A percentile compares a stretch with the other conserved stretches of the same genome.
These are phyloP conservation scores for Rattus norvegicus DNA, from an alignment of 2,113 vertebrate genomes.

Conservation along the genomic window GRCr8 NC_086024.1:122855501-122856000, in stretches of 20 bases:
- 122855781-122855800: neutral
- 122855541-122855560: neutral
- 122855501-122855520: neutral
- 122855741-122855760: no score
- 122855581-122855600: neutral
- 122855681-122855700: no score
- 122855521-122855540: accelerated
- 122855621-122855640: neutral
- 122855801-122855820: neutral
- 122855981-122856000: slow-evolving; percentile 25
- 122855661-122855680: neutral
- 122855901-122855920: slow-evolving; percentile 11
- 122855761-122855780: no score
- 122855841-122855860: neutral
- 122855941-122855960: slow-evolving; percentile 41
- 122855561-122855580: neutral
- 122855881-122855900: neutral
- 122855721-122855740: no score
- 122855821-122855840: neutral
- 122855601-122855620: neutral
- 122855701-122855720: no score
- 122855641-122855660: neutral
- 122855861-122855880: neutral
- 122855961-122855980: slow-evolving; percentile 35
- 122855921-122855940: slow-evolving; percentile 9